Evolutionary conservation across 30 jellyfish, hydroid and myxozoan species (phyloP).

Genomic region (Cassiopea andromeda): DNA sequence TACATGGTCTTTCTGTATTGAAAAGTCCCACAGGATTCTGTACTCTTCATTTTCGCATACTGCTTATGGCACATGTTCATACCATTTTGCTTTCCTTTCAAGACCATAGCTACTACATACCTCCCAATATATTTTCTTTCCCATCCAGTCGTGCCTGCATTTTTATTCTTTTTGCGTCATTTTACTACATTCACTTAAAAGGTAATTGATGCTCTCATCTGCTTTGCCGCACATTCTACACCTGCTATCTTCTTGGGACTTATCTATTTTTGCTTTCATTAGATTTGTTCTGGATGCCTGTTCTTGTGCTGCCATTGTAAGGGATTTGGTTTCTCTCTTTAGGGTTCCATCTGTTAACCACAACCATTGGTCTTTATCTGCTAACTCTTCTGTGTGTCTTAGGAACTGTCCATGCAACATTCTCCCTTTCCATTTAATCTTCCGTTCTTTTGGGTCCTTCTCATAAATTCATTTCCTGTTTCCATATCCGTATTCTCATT

Average conservation of each 20-base stretch:
- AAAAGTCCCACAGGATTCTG: constrained; percentile 4
- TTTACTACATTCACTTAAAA: background rate
- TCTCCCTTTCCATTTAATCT: background rate
- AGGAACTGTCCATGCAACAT: background rate
- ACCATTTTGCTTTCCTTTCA: background rate
- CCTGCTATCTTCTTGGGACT: background rate
- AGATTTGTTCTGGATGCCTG: constrained; percentile 1
- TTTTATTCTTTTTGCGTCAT: background rate
- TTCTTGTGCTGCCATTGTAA: background rate
- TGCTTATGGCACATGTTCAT: background rate
- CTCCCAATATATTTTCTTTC: background rate
- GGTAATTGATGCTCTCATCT: background rate
- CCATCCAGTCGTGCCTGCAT: constrained; percentile 1
- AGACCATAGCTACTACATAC: background rate
- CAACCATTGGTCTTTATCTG: background rate
- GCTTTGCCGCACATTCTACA: background rate
- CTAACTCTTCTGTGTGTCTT: constrained; percentile 2
- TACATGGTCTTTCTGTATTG: background rate
- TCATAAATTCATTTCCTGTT: background rate
- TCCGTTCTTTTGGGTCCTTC: background rate
- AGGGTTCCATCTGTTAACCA: background rate
- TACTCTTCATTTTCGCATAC: background rate
- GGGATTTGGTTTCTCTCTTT: background rate
- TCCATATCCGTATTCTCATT: background rate
- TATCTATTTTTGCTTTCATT: constrained; percentile 1